phyloP scores from a whole-genome alignment of 1,140 invertebrate genomes.

The Penaeus japonicus region DNA sequence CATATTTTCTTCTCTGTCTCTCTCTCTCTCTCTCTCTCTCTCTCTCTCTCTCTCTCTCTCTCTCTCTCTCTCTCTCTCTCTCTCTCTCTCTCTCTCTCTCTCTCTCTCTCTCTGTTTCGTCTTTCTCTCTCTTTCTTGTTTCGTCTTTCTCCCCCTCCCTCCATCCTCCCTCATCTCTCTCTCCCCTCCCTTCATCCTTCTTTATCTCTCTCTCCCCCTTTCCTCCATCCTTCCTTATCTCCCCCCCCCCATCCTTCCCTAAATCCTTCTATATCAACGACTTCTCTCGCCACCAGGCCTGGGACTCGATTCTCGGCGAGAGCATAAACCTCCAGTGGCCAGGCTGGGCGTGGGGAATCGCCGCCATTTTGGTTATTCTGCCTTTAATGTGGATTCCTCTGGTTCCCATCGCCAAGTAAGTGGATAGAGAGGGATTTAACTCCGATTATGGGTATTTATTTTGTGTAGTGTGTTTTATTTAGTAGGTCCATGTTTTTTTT shows the following conservation, averaged over 20 bases:
- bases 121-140: too few species aligned
- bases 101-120: too few species aligned
- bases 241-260: too few species aligned
- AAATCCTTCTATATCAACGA: neutral
- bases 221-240: too few species aligned
- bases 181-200: neutral
- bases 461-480: neutral
- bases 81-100: too few species aligned
- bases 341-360: conserved; percentile 76
- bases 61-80: too few species aligned
- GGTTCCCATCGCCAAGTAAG: conserved; percentile 80
- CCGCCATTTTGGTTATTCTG: conserved; percentile 76
- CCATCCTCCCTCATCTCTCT: too few species aligned
- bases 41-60: too few species aligned
- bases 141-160: too few species aligned
- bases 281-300: conserved; percentile 69
- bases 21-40: too few species aligned
- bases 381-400: conserved; percentile 87
- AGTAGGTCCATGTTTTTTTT: neutral
- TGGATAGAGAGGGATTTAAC: neutral
- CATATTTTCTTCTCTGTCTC: too few species aligned
- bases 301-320: conserved; percentile 77
- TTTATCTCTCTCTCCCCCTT: neutral
- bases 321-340: conserved; percentile 82
- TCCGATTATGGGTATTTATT: neutral